Base-by-base conservation (phyloP, 1,140 invertebrate genomes). In the Phocides pigmalion region DNA sequence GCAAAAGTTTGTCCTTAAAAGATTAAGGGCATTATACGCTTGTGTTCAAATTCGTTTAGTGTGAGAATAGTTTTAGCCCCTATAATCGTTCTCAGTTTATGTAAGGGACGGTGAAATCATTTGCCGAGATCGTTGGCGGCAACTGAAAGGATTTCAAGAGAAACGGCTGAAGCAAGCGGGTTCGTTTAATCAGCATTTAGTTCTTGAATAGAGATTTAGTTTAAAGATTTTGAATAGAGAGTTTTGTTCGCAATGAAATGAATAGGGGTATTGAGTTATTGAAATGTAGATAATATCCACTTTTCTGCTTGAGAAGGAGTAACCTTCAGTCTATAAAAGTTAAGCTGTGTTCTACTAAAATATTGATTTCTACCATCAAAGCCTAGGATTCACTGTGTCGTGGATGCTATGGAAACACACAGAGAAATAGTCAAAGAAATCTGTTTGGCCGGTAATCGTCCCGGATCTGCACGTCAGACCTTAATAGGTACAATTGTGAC, bases 111-210 rank as follows among this genome's bases (percentile, higher is more conserved):
- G 12, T 9, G 20, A 22, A 56, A 56, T 56, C 37, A 56, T 56
- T 56, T 42, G 37, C 37, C 51, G 51, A 56, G 51, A 56, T 56
- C 37, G 51, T 56, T 56, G 51, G 51, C 51, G 51, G 35, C 17
- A 8, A 54, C 17, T 54, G 51, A 54, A 39, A 56, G 37, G 51
- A 39, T 37, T 56, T 56, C 6, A 53, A 42, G 51, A 56, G 51
- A 25, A 42, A 12, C 17, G 17, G 37, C 14, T 25, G 37, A 56
- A 20, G 1, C 9, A 25, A 56, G 37, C 51, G 51, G 51, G 51
- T 25, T 22, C 19, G 51, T 56, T 56, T 56, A 56, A 56, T 56
- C 51, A 56, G 37, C 35, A 42, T 16, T 56, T 54, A 39, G 35
- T 41, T 56, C 37, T 37, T 25, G 41, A 54, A 54, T 54, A 54